Base-by-base conservation (phyloP, 2,113 vertebrate species). In the Elaphurus davidianus region DNA sequence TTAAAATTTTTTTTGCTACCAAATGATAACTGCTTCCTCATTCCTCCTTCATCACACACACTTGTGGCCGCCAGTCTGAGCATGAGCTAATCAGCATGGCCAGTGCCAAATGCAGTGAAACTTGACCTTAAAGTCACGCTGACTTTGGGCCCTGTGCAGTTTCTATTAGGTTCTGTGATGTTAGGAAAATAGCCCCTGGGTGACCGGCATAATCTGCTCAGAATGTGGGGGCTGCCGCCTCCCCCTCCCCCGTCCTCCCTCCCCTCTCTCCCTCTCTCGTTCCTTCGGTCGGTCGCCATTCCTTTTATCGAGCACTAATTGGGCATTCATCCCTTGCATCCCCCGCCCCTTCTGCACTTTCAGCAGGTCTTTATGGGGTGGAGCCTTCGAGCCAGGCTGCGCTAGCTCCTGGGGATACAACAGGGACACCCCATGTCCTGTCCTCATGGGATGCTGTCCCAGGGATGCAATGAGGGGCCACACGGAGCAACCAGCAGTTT, bases 1-100 rank as follows among this genome's bases (percentile, higher is more conserved):
- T 43, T 76, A 30, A 89, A 45, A n/a, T 28, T 55, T 67, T 59
- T 30, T 74, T 62, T 62, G 90, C 54, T 45, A 50, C 59, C 64
- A 74, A 28, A 60, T n/a, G 92, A 81, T 33, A 52, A 74, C 57
- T 28, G 45, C 83, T 36, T 85, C 93, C 96, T 94, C 92, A 52
- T 96, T 97, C 97, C 11, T 96, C 36, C 9, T 23, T 74, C 87
- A 33, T 94, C 87, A 91, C 82, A 83, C 55, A 23, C 74, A 23
- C 54, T 27, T 6, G 1, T 0, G 55, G 86, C 81, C 8, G 87
- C 96, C 92, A 59, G 67, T 76, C 27, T 0, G 90, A 71, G 83
- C 62, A 7, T 81, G 94, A 95, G 97, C 36, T 86, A n/a, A 28
- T 82, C 78, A 19, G 54, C 11, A 0, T 0, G 23, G 13, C 55